These are phyloP conservation scores for Tringa solitaria DNA, from an alignment of 2,113 vertebrate species.

Conservation along the genomic window DNA sequence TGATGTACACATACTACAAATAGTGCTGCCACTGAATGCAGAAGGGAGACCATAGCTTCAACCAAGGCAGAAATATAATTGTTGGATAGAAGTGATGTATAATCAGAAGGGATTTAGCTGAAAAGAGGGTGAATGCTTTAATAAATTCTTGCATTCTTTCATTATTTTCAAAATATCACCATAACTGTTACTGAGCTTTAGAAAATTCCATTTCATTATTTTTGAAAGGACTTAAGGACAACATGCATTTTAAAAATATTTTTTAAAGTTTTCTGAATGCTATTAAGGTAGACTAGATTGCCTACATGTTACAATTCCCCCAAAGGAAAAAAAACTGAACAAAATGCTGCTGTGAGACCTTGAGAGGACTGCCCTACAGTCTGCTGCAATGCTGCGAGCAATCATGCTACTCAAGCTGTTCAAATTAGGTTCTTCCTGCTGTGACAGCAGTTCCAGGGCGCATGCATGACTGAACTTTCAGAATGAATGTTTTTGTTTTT, in stretches of 20 bases:
- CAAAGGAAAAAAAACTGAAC: not conserved
- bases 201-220: not conserved
- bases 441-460: conserved; percentile 12
- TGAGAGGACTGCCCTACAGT: conserved; percentile 9
- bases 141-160: not conserved
- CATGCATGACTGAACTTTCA: conserved; percentile 13
- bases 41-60: not conserved
- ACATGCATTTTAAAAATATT: not conserved
- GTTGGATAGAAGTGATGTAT: not conserved
- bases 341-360: not conserved
- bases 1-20: not conserved
- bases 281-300: not conserved
- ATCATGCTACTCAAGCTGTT: not conserved
- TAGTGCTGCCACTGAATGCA: accelerated
- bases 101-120: not conserved
- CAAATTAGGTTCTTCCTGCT: conserved; percentile 36
- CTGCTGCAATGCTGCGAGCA: conserved; percentile 43
- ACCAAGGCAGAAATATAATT: not conserved
- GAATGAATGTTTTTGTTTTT: not conserved
- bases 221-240: not conserved
- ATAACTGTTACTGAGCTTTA: not conserved
- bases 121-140: not conserved
- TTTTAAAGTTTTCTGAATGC: not conserved
- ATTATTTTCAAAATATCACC: not conserved
- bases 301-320: not conserved